These are phyloP conservation scores for Drosophila pseudoananassae DNA, from an alignment of 1,140 invertebrate genomes.

Conservation along the genomic window DNA sequence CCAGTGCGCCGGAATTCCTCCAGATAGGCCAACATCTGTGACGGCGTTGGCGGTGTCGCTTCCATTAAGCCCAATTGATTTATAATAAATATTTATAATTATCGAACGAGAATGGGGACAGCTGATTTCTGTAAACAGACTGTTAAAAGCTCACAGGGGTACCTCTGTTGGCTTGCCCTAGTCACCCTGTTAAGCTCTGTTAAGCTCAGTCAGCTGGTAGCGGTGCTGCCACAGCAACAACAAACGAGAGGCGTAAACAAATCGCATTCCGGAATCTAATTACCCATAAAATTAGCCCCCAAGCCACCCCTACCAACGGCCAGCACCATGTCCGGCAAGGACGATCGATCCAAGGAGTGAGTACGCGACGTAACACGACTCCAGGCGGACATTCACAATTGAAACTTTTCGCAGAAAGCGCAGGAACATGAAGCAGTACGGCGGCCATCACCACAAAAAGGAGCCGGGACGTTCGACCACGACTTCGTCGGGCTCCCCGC, in stretches of 20 bases:
- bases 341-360: constrained; percentile 82
- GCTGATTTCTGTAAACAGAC: not conserved
- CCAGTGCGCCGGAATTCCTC: not conserved
- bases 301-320: not conserved
- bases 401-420: constrained; percentile 58
- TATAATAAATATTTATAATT: not conserved
- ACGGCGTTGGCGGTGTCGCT: too few relatives aligned
- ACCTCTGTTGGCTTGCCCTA: too few relatives aligned
- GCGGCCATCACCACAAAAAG: constrained; percentile 41
- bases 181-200: not conserved
- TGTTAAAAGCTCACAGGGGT: not conserved
- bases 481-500: constrained; percentile 70
- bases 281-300: not conserved
- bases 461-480: constrained; percentile 56
- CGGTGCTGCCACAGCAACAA: constrained; percentile 3
- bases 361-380: constrained; percentile 42
- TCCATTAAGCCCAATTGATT: not conserved
- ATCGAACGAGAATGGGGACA: not conserved
- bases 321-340: constrained; percentile 70
- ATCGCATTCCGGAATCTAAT: not conserved
- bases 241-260: not conserved
- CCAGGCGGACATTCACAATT: not conserved
- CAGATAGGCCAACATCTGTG: constrained; percentile 4
- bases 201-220: not conserved
- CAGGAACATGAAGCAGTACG: constrained; percentile 72